Conservation (phyloP, 1,140 invertebrate species). For the Vanessa tameamea region DNA sequence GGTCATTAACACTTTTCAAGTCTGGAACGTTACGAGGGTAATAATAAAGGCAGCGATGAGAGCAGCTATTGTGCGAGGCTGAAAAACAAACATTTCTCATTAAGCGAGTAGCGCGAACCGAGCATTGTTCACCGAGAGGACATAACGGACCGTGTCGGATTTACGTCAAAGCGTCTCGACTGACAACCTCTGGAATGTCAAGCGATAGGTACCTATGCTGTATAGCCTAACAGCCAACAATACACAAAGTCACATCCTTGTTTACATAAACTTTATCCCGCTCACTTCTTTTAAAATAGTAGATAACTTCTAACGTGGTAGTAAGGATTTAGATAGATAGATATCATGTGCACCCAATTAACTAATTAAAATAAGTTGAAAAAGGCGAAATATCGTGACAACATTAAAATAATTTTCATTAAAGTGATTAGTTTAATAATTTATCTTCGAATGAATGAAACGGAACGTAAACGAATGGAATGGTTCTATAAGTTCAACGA, state of each 20-base stretch:
- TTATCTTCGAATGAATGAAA: conserved; percentile 15
- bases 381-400: neutral
- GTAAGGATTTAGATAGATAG: too few relatives aligned
- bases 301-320: too few relatives aligned
- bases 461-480: conserved; percentile 53
- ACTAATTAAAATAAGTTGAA: neutral
- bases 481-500: conserved; percentile 67
- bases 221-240: conserved; percentile 29
- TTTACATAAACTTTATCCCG: conserved; percentile 15
- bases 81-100: conserved; percentile 80
- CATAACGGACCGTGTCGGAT: conserved; percentile 78
- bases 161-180: conserved; percentile 66
- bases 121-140: conserved; percentile 72
- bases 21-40: conserved; percentile 52
- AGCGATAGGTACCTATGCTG: conserved; percentile 11
- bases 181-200: conserved; percentile 57
- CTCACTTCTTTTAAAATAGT: too few relatives aligned
- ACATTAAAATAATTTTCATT: conserved; percentile 12
- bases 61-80: conserved; percentile 68
- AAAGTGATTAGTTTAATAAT: conserved; percentile 21
- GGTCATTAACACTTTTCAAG: conserved; percentile 61
- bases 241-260: conserved; percentile 29
- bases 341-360: neutral
- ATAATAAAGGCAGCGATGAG: conserved; percentile 70
- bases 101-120: conserved; percentile 71